Conservation (phyloP, 2,888 invertebrate species). For the Drosophila recens region DNA sequence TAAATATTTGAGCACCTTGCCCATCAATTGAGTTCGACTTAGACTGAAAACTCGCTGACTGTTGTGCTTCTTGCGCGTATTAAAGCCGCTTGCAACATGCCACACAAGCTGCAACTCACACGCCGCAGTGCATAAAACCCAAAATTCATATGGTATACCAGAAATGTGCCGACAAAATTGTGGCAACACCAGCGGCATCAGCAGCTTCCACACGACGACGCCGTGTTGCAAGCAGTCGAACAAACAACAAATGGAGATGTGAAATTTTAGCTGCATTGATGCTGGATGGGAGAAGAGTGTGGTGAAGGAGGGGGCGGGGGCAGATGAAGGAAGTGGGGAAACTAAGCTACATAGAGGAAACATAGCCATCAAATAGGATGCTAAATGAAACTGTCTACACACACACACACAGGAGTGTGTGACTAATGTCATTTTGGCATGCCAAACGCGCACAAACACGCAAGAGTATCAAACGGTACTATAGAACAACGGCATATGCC, state of each 20-base stretch:
- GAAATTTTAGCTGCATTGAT: conserved; percentile 21
- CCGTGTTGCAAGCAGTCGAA: conserved; percentile 28
- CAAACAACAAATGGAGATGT: conserved; percentile 47
- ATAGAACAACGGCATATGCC: conserved; percentile 45
- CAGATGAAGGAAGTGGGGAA: not conserved
- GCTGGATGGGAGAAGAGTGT: not conserved
- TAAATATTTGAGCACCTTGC: not conserved
- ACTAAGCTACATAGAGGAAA: conserved; percentile 21
- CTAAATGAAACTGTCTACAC: conserved; percentile 63
- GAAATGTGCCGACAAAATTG: conserved; percentile 62
- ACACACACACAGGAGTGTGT: conserved; percentile 43
- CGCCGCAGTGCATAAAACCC: conserved; percentile 30
- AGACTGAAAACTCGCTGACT: conserved; percentile 8
- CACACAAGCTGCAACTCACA: not conserved
- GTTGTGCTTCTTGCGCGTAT: conserved; percentile 7
- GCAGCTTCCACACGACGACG: conserved; percentile 13
- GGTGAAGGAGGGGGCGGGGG: not conserved
- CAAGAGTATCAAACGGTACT: conserved; percentile 53
- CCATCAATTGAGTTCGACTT: not conserved
- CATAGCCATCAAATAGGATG: conserved; percentile 28
- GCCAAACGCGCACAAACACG: conserved; percentile 69
- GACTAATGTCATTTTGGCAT: conserved; percentile 80
- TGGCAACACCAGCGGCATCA: conserved; percentile 37
- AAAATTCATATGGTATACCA: conserved; percentile 69
- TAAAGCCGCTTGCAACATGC: conserved; percentile 25